phyloP scores from a whole-genome alignment of 2,888 invertebrate species.

The Tenthredo amoena region DNA sequence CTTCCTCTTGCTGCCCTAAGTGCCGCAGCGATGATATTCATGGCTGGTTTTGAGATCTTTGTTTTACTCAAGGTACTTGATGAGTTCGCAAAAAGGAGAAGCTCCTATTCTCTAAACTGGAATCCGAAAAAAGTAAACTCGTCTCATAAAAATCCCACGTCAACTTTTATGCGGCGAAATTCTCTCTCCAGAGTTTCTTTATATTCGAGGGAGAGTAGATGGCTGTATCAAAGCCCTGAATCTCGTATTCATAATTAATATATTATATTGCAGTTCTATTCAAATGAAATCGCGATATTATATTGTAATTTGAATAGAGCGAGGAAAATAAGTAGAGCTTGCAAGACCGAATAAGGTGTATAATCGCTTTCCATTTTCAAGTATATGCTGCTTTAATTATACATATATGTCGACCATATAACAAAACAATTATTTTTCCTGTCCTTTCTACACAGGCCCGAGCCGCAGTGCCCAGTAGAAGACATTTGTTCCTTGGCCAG shows the following conservation, averaged over 20 bases:
- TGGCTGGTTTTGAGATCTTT: slow-evolving; percentile 93
- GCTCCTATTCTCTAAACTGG: neutral
- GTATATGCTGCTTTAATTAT: neutral
- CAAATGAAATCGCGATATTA: neutral
- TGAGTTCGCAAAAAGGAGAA: neutral
- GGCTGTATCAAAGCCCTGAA: neutral
- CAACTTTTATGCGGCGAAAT: neutral
- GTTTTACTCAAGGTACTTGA: slow-evolving; percentile 85
- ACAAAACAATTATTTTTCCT: slow-evolving; percentile 52
- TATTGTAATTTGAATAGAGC: slow-evolving; percentile 24
- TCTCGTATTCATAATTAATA: neutral
- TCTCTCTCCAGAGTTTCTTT: neutral
- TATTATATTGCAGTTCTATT: neutral
- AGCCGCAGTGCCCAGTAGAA: slow-evolving; percentile 89
- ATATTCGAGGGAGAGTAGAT: neutral
- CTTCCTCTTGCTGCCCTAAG: slow-evolving; percentile 92
- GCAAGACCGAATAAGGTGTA: neutral
- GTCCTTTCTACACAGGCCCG: slow-evolving; percentile 80
- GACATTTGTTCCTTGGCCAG: slow-evolving; percentile 93
- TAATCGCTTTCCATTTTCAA: slow-evolving; percentile 42
- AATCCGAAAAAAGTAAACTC: neutral
- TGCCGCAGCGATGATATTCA: slow-evolving; percentile 90
- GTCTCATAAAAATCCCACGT: neutral
- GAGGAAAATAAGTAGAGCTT: slow-evolving; percentile 47
- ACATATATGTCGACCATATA: neutral